A percentile compares a stretch with the other conserved stretches of the same genome.
phyloP scores from a whole-genome alignment of 53 echinoderm and acorn worm species.

The Antedon mediterranea region DNA sequence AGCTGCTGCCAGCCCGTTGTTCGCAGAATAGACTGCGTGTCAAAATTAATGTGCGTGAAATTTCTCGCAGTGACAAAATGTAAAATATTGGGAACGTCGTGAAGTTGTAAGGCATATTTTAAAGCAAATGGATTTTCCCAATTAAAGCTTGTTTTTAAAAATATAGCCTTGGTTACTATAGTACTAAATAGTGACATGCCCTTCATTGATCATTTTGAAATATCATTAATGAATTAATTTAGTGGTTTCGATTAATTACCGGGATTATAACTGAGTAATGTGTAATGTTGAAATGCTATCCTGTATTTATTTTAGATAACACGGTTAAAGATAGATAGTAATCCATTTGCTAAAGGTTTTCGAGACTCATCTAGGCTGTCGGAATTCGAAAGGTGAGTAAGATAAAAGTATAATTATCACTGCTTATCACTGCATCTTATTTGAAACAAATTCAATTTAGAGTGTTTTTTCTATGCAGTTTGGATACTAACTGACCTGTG shows the following conservation, averaged over 20 bases:
- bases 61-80: neutral
- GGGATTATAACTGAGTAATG: neutral
- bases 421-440: no score
- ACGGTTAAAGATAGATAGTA: conserved; percentile 86
- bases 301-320: conserved; percentile 53
- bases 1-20: neutral
- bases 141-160: neutral
- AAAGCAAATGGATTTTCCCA: no score
- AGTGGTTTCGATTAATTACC: neutral
- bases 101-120: neutral
- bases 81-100: neutral
- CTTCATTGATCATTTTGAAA: neutral
- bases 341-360: conserved; percentile 95
- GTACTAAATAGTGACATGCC: neutral
- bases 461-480: no score
- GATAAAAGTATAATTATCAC: no score
- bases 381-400: conserved; percentile 76
- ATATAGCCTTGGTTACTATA: neutral
- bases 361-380: conserved; percentile 77
- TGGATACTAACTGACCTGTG: no score
- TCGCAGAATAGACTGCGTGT: neutral
- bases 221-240: neutral
- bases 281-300: neutral
- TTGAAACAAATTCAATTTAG: no score
- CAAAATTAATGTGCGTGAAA: neutral